Evolutionary conservation across 1,140 invertebrate species (phyloP), one percentile per base, ranked within the genome.

Genomic region (Caenorhabditis tropicalis): DNA sequence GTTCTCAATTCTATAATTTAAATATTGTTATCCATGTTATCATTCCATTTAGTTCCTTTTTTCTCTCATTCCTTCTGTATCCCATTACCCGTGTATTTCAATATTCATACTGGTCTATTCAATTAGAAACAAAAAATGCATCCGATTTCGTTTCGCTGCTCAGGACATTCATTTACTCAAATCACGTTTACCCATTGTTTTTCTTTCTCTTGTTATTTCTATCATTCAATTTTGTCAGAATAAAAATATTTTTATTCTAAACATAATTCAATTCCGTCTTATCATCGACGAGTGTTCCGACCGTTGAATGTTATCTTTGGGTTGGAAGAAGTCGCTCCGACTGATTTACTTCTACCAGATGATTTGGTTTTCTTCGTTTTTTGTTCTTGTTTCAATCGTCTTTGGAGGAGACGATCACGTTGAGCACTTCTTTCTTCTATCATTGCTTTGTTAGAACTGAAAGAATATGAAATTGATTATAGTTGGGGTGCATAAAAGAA

Each of bases 351-450:
- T n/a, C 65, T 29, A 7, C n/a, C 36, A 43, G 36, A 33, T 74
- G 65, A 21, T 43, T 74, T 74, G 0, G 36, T 58, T 15, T 82
- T 65, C 31, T 82, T 60, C n/a, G 33, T 15, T 43, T 31, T 60
- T n/a, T 74, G 36, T 39, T 79, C 70, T 33, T 53, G 65, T 70
- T 84, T 79, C 51, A 70, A n/a, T 27, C 82, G 74, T 48, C 80
- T 53, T 58, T 87, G 87, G 15, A 87, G 31, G 7, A 86, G 49
- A 27, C 87, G 82, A 79, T 87, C 87, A 16, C 87, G 82, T 53
- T 87, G 87, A 29, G 87, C 87, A 49, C 85, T 86, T 43, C 85
- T 9, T 21, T 84, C 85, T 16, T 83, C 53, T 16, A 87, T 56
- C 31, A 53, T 56, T 24, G 82, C 60, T 27, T 79, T 51, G 56